phyloP scores from a whole-genome alignment of 2,888 invertebrate genomes.

The Tetragonisca angustula region DNA sequence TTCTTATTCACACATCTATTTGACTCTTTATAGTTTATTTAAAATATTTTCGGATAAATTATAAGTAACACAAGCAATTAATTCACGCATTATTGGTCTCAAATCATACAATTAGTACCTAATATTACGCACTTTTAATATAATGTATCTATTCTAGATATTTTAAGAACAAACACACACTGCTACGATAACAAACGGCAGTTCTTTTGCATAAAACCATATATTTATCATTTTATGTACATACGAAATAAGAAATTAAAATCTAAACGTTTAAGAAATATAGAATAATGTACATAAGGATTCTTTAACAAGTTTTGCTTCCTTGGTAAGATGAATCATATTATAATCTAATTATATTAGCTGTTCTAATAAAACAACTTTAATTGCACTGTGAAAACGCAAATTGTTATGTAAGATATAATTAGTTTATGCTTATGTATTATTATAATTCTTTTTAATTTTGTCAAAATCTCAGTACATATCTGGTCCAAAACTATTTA shows the following conservation, averaged over 20 bases:
- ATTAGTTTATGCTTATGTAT: slow-evolving; percentile 35
- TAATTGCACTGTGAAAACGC: slow-evolving; percentile 56
- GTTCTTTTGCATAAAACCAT: slow-evolving; percentile 60
- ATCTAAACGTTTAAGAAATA: slow-evolving; percentile 56
- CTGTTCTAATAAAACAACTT: slow-evolving; percentile 39
- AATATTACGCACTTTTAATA: slow-evolving; percentile 43
- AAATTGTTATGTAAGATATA: slow-evolving; percentile 46
- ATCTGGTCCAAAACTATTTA: slow-evolving; percentile 50
- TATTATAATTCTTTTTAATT: slow-evolving; percentile 31
- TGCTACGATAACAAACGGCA: slow-evolving; percentile 59
- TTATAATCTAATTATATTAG: slow-evolving; percentile 49
- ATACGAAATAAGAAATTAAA: slow-evolving; percentile 63
- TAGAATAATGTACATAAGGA: slow-evolving; percentile 58
- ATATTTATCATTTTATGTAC: slow-evolving; percentile 67
- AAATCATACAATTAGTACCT: slow-evolving; percentile 47
- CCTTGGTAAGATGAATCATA: slow-evolving; percentile 45
- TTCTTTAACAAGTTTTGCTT: slow-evolving; percentile 45
- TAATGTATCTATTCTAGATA: slow-evolving; percentile 46
- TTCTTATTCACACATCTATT: slow-evolving; percentile 56
- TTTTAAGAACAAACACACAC: slow-evolving; percentile 55
- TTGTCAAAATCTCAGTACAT: slow-evolving; percentile 32
- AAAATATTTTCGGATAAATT: slow-evolving; percentile 53
- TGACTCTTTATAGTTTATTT: slow-evolving; percentile 49
- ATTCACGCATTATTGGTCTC: slow-evolving; percentile 49
- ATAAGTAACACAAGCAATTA: slow-evolving; percentile 47